Percentiles rank a stretch among this genome's conserved stretches.
Evolutionary conservation across 2,113 vertebrate species (phyloP).

Genomic region (Pteronura brasiliensis): DNA sequence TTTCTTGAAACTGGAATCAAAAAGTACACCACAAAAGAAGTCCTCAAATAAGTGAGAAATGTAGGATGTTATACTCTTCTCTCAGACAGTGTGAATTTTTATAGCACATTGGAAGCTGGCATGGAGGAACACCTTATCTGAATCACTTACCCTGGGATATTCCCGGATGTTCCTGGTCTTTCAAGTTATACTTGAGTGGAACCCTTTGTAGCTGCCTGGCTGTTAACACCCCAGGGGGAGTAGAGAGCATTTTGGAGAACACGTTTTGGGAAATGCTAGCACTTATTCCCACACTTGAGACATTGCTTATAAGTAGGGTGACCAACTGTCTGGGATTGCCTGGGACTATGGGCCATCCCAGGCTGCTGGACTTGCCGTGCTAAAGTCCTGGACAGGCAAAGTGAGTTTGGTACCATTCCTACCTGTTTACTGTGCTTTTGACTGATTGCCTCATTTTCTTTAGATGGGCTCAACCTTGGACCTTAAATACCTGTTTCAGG

Average conservation of each 20-base stretch:
- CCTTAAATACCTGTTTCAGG: background rate
- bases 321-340: background rate
- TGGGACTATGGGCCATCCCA: background rate
- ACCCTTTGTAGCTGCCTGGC: background rate
- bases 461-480: background rate
- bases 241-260: background rate
- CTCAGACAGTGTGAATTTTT: background rate
- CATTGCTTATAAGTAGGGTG: background rate
- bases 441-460: background rate
- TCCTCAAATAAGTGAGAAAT: background rate
- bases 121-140: background rate
- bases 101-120: background rate
- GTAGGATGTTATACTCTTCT: background rate
- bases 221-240: background rate
- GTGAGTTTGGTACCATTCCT: background rate
- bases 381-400: background rate
- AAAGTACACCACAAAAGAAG: background rate
- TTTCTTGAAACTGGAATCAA: background rate
- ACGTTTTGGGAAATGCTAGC: constrained; percentile 13
- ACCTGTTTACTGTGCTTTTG: background rate
- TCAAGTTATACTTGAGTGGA: background rate
- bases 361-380: background rate
- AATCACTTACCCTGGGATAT: background rate
- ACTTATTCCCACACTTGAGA: background rate
- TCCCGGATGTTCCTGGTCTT: constrained; percentile 15